These are phyloP conservation scores for Melanaphis sacchari DNA, from an alignment of 1,140 invertebrate species.

Conservation along the genomic window DNA sequence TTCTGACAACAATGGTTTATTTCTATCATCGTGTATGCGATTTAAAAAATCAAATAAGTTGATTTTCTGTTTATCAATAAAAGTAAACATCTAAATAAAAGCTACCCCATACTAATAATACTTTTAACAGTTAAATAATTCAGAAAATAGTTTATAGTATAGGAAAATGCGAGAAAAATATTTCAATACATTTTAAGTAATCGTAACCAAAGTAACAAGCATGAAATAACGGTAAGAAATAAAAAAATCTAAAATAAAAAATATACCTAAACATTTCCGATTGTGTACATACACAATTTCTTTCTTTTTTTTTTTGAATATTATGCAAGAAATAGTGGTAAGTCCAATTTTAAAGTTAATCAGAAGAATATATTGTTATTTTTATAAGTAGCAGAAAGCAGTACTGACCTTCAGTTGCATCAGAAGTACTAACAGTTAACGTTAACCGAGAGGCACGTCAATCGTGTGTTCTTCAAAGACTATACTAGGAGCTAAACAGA, in stretches of 20 bases:
- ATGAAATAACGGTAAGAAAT: constrained; percentile 21
- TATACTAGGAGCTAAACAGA: background rate
- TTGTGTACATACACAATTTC: background rate
- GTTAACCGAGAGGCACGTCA: constrained; percentile 17
- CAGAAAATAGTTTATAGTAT: background rate
- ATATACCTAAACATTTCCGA: background rate
- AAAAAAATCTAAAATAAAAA: background rate
- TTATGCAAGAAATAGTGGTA: background rate
- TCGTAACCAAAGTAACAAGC: background rate
- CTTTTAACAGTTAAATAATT: background rate
- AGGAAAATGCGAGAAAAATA: background rate
- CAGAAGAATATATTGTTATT: background rate
- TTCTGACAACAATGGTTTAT: background rate
- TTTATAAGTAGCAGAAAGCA: background rate
- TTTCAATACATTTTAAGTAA: background rate
- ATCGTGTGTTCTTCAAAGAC: background rate
- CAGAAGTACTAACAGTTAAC: constrained; percentile 43
- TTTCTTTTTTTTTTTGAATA: background rate
- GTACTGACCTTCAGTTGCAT: constrained; percentile 19
- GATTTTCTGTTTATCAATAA: background rate
- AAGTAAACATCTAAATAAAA: background rate
- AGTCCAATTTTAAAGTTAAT: constrained; percentile 11
- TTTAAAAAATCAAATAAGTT: background rate
- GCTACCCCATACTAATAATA: background rate
- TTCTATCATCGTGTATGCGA: background rate